Conservation (phyloP, 2,113 vertebrate species). For the Rhinoderma darwinii region DNA sequence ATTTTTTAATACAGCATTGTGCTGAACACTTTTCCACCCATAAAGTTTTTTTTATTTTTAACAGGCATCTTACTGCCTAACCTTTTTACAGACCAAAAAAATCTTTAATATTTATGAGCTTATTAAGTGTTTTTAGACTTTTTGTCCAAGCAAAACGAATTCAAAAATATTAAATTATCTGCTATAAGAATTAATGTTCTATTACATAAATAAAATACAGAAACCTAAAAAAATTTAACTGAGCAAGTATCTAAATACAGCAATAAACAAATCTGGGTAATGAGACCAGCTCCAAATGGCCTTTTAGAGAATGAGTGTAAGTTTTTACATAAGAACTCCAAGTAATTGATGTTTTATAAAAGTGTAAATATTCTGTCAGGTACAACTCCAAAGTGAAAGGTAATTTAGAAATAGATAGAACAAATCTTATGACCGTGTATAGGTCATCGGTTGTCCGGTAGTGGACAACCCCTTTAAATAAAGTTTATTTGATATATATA, state of each 20-base stretch:
- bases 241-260: not conserved
- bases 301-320: not conserved
- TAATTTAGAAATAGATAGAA: not conserved
- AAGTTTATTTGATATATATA: too few relatives aligned
- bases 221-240: not conserved
- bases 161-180: not conserved
- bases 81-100: not conserved
- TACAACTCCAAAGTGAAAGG: not conserved
- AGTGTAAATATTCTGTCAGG: not conserved
- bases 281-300: not conserved
- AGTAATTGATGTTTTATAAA: not conserved
- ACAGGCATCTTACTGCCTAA: not conserved
- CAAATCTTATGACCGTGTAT: not conserved
- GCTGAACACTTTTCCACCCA: not conserved
- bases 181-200: not conserved
- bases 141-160: not conserved
- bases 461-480: too few relatives aligned
- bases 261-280: not conserved
- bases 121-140: not conserved
- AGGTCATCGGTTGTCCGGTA: too few relatives aligned
- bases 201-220: not conserved
- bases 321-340: not conserved
- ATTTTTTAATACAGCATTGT: slow-evolving; percentile 32
- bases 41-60: slow-evolving; percentile 2
- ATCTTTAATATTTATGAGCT: slow-evolving; percentile 4